Evolutionary conservation across 2,113 vertebrate species (phyloP).

Genomic region (Ceuthmochares aereus): DNA sequence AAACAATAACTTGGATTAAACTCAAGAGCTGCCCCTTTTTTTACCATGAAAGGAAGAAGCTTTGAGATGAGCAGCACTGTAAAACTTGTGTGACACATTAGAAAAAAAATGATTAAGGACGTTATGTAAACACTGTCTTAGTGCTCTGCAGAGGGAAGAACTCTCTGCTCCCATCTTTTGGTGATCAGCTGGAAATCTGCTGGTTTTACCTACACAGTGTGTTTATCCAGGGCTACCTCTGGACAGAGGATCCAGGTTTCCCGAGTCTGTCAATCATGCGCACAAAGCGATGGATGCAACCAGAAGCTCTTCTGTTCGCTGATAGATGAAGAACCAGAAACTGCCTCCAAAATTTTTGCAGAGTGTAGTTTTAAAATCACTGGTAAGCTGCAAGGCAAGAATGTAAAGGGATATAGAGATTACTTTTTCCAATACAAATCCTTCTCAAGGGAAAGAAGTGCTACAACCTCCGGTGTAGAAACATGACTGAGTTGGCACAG

Average conservation of each 20-base stretch:
- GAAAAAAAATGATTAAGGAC: background rate
- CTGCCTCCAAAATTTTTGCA: background rate
- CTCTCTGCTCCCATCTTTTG: slow-evolving; percentile 52
- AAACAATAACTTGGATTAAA: slow-evolving; percentile 40
- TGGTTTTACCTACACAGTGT: background rate
- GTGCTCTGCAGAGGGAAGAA: background rate
- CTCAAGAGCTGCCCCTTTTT: slow-evolving; percentile 16
- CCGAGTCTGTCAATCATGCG: background rate
- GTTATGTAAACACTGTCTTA: slow-evolving; percentile 9
- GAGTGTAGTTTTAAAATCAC: background rate
- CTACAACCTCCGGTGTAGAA: background rate
- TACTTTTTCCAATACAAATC: background rate
- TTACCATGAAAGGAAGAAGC: slow-evolving; percentile 67
- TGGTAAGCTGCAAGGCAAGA: background rate
- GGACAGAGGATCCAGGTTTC: background rate
- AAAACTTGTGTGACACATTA: slow-evolving; percentile 49
- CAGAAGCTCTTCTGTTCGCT: background rate
- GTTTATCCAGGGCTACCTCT: background rate
- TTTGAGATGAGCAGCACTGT: background rate
- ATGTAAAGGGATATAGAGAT: background rate
- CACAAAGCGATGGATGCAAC: background rate
- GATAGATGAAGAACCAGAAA: background rate
- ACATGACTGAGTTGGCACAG: background rate
- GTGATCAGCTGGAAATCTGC: background rate
- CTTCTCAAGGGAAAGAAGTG: background rate